These are phyloP conservation scores for Hemicrepidius hirtus DNA, from an alignment of 2,888 invertebrate genomes.

Conservation along the genomic window DNA sequence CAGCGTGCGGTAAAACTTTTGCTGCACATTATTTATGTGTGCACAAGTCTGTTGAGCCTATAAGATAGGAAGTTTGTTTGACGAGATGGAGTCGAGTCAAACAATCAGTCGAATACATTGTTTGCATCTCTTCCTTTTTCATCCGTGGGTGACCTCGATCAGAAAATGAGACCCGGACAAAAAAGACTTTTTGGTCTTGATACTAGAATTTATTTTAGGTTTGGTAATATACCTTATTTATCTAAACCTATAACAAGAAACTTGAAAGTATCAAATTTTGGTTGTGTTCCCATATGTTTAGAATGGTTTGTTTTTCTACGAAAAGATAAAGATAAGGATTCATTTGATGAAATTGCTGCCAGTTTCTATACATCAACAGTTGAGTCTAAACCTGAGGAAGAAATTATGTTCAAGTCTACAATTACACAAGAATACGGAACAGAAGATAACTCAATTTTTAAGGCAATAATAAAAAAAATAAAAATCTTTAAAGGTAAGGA, in stretches of 20 bases:
- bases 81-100: too few species aligned
- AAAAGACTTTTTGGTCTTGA: too few species aligned
- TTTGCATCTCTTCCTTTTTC: too few species aligned
- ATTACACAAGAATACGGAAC: constrained; percentile 25
- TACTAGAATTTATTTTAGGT: constrained; percentile 55
- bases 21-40: too few species aligned
- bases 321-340: constrained; percentile 32
- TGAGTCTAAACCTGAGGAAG: not conserved
- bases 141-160: too few species aligned
- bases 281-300: constrained; percentile 62
- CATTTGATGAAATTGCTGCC: constrained; percentile 61
- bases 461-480: not conserved
- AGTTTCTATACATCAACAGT: constrained; percentile 41
- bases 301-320: constrained; percentile 64
- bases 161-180: too few species aligned
- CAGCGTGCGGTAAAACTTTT: too few species aligned
- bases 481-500: too few species aligned
- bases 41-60: too few species aligned
- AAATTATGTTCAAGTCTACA: constrained; percentile 5
- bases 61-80: too few species aligned
- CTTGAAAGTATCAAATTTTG: constrained; percentile 63
- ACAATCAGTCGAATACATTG: too few species aligned
- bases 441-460: not conserved
- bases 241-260: constrained; percentile 54
- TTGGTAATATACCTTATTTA: constrained; percentile 58